Evolutionary conservation across 2,797 vertebrate species (phyloP).

Genomic region (Ceyx erithaca): DNA sequence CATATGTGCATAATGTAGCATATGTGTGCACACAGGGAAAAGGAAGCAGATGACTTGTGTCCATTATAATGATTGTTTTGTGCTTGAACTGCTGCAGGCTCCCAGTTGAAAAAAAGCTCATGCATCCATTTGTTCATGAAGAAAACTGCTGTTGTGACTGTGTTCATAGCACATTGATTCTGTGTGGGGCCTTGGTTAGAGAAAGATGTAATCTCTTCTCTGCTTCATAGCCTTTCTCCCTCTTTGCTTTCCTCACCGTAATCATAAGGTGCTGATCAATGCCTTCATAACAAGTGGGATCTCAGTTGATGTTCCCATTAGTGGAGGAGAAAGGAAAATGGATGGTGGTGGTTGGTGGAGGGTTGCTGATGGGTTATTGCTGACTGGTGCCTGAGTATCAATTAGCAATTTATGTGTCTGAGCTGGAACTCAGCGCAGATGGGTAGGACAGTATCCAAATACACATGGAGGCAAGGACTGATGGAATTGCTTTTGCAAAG

Average conservation of each 20-base stretch:
- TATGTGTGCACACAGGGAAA: not conserved
- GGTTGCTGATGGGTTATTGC: not conserved
- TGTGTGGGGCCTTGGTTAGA: not conserved
- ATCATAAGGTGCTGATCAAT: not conserved
- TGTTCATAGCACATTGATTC: not conserved
- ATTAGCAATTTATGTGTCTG: not conserved
- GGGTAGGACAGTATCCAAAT: not conserved
- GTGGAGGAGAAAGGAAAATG: not conserved
- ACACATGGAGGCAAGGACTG: not conserved
- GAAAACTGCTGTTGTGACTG: not conserved
- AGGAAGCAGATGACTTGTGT: conserved; percentile 22
- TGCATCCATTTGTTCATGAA: not conserved
- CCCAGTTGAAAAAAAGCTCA: not conserved
- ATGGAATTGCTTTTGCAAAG: not conserved
- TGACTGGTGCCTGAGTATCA: not conserved
- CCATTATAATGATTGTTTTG: not conserved
- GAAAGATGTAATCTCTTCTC: not conserved
- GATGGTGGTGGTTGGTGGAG: not conserved
- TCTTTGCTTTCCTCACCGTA: not conserved
- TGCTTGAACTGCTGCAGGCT: conserved; percentile 18
- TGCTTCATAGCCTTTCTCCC: not conserved
- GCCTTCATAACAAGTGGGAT: not conserved
- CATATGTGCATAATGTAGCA: not conserved
- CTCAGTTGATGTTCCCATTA: not conserved
- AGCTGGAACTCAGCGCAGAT: not conserved